Base-by-base conservation (phyloP, 2,888 invertebrate species). In the Monopis laevigella region DNA sequence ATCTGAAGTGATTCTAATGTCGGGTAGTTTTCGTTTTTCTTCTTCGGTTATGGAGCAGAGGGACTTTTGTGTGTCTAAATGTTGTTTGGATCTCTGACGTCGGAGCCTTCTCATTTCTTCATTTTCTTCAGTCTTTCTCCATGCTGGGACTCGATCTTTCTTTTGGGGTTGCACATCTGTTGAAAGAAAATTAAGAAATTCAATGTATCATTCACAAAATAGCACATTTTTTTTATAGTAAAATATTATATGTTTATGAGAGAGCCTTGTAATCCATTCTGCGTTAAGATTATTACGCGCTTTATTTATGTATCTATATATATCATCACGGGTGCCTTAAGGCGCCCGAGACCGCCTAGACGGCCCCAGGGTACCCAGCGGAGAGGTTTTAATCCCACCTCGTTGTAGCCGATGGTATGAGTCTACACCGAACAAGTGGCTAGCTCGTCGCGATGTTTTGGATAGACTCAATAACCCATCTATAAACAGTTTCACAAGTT, bases 81-180 rank as follows among this genome's bases (percentile, higher is more conserved):
- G 80, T 44, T 78, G 82, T 17, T 82, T 67, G 1, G 86, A 85
- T 24, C 86, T 67, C 48, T 86, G 86, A 18, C 85, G 69, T 38
- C 83, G 64, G 21, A 83, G 74, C 46, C 86, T 77, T 51, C 87
- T 74, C 54, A 84, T 77, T 48, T 86, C 86, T 45, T 84, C 83
- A 55, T 88, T 88, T 19, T 86, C 87, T 55, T 88, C 87, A 50
- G 88, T 88, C 48, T 85, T 90, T 58, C 92, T 88, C 60, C 91
- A 84, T 82, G 91, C 90, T 6, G 88, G 84, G 28, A 89, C 88
- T 62, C 87, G 89, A 57, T 93, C 92, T 64, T 89, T 90, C 43
- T 85, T 84, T 56, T 82, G 82, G 10, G 87, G 87, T 70, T 88
- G 88, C 24, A 86, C 87, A 71, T 88, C 89, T 89, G 64, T 10